Base-by-base conservation (phyloP, 2,888 invertebrate genomes). In the Drosophila hamatofila region DNA sequence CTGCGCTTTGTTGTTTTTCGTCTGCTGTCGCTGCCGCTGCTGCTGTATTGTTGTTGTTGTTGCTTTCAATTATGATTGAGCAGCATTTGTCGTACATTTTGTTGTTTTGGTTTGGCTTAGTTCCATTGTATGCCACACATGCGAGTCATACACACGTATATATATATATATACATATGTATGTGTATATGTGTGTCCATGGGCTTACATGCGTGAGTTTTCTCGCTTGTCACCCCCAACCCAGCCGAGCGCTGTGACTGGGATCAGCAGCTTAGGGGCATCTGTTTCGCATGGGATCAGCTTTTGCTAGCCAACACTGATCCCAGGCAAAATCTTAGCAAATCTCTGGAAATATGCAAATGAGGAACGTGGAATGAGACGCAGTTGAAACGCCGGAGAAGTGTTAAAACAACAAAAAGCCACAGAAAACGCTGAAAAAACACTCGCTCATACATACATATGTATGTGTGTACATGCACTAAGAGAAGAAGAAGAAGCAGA, bases 1-100 rank as follows among this genome's bases (percentile, higher is more conserved):
- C 33, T 62, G 59, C 60, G 42, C 63, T 66, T 75, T 72, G 80
- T 72, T 65, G 61, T 69, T 71, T 79, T 67, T 60, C 62, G 76
- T 62, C 54, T 54, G 54, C 54, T 39, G 49, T 18, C n/a, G 48
- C 11, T 49, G 49, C 51, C 76, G 46, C 33, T 12, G 33, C 9
- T 27, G 33, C 44, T 73, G 49, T 76, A 37, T 51, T 75, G 46
- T 30, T 64, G 42, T 21, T 73, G 73, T 27, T 65, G 64, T 41
- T 70, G 63, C 52, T 89, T 84, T 84, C 88, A 84, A 84, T 84
- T 84, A 84, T 84, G 84, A 89, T 84, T 88, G 84, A 84, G 88
- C 84, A 67, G 90, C 83, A 88, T 89, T 84, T 89, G 84, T 82
- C 88, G 83, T 72, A 75, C 75, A 86, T 89, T 88, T 88, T 88